phyloP scores from a whole-genome alignment of 2,113 vertebrate genomes.

The Lagopus muta region DNA sequence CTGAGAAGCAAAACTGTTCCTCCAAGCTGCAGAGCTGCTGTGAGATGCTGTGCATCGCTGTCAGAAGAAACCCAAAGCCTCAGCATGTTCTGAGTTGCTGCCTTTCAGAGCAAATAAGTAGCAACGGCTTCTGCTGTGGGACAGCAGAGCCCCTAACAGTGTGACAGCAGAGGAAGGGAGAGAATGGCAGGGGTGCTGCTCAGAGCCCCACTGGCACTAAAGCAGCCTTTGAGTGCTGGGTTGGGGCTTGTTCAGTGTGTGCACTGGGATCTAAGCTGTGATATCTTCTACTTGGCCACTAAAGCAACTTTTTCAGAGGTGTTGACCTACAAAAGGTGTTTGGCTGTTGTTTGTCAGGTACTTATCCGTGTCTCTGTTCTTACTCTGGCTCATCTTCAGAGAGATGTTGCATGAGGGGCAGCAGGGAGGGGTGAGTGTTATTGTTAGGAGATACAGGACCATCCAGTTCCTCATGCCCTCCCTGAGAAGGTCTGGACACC shows the following conservation, averaged over 20 bases:
- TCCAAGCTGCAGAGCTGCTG: background rate
- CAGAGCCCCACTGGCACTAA: background rate
- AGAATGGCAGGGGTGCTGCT: background rate
- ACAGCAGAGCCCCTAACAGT: background rate
- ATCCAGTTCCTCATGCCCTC: background rate
- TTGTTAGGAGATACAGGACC: background rate
- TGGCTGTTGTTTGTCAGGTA: background rate
- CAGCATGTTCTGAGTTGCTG: accelerated
- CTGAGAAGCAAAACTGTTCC: background rate
- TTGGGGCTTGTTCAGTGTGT: background rate
- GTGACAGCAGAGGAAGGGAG: no score
- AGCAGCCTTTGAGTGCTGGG: no score
- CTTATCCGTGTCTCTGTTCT: background rate
- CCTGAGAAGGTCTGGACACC: background rate
- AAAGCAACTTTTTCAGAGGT: background rate
- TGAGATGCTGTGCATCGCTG: accelerated
- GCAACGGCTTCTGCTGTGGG: background rate
- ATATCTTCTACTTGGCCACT: background rate
- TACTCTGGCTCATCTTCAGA: background rate
- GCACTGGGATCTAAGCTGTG: background rate
- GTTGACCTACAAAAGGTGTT: background rate
- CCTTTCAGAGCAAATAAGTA: background rate
- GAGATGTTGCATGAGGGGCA: background rate
- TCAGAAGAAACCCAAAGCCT: background rate
- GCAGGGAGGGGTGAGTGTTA: background rate